These are phyloP conservation scores for Dryomyza anilis DNA, from an alignment of 2,888 invertebrate genomes.

Conservation along the genomic window DNA sequence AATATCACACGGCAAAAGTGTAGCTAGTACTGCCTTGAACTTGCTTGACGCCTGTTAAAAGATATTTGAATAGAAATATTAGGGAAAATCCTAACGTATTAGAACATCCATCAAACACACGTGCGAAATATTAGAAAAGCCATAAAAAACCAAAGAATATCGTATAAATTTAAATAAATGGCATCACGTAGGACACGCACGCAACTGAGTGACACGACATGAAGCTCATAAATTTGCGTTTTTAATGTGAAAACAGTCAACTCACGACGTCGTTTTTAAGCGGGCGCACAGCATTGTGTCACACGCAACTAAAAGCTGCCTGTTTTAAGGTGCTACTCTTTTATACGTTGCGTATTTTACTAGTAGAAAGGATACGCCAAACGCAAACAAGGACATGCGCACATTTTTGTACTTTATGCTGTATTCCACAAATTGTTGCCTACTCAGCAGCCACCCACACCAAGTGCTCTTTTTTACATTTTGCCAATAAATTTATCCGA, in stretches of 20 bases:
- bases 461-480: neutral
- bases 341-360: too few relatives aligned
- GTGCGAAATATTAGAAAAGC: slow-evolving; percentile 33
- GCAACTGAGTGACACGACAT: neutral
- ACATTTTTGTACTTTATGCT: neutral
- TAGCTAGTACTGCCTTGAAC: neutral
- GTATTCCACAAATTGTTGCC: neutral
- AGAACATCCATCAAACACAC: slow-evolving; percentile 34
- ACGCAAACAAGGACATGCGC: neutral
- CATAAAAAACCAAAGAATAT: slow-evolving; percentile 20
- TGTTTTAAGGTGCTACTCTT: too few relatives aligned
- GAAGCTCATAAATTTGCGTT: slow-evolving; percentile 44
- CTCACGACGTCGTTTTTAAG: slow-evolving; percentile 56
- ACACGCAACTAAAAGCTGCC: too few relatives aligned
- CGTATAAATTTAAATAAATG: neutral
- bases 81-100: slow-evolving; percentile 49
- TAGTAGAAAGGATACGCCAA: too few relatives aligned
- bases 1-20: neutral
- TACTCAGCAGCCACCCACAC: neutral
- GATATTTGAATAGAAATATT: slow-evolving; percentile 60
- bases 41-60: slow-evolving; percentile 51
- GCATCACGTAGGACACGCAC: neutral
- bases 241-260: slow-evolving; percentile 61
- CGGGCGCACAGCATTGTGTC: slow-evolving; percentile 53
- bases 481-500: too few relatives aligned